Evolutionary conservation across 2,797 vertebrate species (phyloP), one percentile per base, ranked within the genome.

Genomic region (Carduelis carduelis): DNA sequence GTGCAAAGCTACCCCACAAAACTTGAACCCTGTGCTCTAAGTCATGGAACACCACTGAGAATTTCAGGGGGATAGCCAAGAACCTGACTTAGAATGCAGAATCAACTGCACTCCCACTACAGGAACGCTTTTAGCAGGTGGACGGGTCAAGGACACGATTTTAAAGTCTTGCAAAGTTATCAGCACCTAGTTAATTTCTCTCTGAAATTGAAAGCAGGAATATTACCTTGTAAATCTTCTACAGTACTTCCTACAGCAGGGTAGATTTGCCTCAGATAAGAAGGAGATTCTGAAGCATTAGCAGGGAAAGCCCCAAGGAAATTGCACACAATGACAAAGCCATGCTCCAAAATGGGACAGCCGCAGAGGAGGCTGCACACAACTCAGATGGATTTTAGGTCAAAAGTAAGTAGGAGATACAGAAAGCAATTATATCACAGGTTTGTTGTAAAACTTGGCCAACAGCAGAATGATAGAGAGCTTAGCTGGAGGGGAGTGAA

Each of bases 241-340:
- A 34, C 14, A 69, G 52, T 30, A 66, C 28, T 59, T 75, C 55
- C 49, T 81, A 53, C 1, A 4, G 39, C 60, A 85, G 43, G 26
- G 43, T 43, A 89, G 78, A 89, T 95, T 90, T 87, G 44, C 77
- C 71, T 85, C 39, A 46, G 68, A 87, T 87, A 89, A 86, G 72
- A 28, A 85, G 39, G 44, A 60, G 68, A 83, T 87, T 76, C 57
- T 87, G 46, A 83, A 78, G 83, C 44, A 79, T 88, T 88, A 95
- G 49, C 49, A 85, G 80, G 16, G 20, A 82, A 93, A 90, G 49
- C 68, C 68, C 49, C 49, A 52, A 82, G 78, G 88, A 93, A 89
- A 94, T 84, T 76, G 52, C 4, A 4, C 16, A 27, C 46, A 56
- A 11, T 27, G 74, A 83, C 52, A 83, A 92, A 80, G 56, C 23